phyloP scores from a whole-genome alignment of 2,113 vertebrate genomes.

The Barnardius zonarius region DNA sequence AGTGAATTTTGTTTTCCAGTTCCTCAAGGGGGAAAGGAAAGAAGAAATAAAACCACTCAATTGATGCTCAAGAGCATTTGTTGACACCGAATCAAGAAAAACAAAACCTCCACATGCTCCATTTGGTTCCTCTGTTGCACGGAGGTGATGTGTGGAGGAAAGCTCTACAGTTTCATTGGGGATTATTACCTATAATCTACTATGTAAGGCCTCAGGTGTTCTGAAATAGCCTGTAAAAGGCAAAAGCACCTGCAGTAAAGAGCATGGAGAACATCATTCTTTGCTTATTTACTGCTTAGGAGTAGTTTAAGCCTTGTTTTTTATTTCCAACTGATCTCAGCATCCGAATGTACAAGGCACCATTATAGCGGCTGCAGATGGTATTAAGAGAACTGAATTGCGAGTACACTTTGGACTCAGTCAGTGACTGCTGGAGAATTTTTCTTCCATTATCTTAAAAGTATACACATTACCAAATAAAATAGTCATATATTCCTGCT shows the following conservation, averaged over 20 bases:
- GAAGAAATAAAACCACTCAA: not conserved
- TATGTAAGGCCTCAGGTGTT: not conserved
- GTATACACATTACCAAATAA: not conserved
- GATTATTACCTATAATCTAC: constrained; percentile 14
- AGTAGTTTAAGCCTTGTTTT: constrained; percentile 25
- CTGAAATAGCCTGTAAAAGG: not conserved
- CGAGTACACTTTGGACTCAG: not conserved
- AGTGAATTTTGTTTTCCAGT: not conserved
- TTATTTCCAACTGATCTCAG: constrained; percentile 20
- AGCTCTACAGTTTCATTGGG: not conserved
- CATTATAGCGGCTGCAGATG: not conserved
- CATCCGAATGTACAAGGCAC: not conserved
- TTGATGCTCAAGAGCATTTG: not conserved
- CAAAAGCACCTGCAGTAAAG: not conserved
- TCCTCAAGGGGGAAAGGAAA: not conserved
- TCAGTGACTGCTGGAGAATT: not conserved
- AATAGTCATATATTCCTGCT: not conserved
- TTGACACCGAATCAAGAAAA: not conserved
- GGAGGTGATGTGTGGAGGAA: not conserved
- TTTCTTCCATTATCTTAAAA: not conserved
- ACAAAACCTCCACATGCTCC: not conserved
- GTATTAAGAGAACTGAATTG: not conserved
- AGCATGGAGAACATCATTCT: not conserved
- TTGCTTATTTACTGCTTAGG: constrained; percentile 10
- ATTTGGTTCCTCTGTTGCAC: not conserved